These are phyloP conservation scores for Eumacrocentrus americanus DNA, from an alignment of 2,888 invertebrate species.

Conservation along the genomic window DNA sequence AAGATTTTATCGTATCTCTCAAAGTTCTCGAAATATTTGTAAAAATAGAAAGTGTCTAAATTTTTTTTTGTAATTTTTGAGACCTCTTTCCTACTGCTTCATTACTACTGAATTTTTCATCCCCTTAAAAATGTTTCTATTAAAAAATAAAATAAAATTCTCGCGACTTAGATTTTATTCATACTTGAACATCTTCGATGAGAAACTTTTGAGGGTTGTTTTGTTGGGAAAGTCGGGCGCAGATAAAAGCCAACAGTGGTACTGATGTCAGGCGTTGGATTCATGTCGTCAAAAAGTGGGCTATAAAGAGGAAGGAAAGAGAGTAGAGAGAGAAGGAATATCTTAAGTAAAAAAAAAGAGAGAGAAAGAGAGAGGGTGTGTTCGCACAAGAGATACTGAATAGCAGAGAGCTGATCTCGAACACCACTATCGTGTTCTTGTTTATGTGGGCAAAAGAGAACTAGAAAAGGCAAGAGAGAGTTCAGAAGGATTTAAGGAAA, in stretches of 20 bases:
- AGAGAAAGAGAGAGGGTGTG: background rate
- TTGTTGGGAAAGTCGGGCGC: background rate
- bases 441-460: background rate
- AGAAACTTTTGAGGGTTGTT: slow-evolving; percentile 2
- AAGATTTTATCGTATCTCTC: too few relatives aligned
- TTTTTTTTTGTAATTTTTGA: too few relatives aligned
- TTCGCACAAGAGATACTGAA: too few relatives aligned
- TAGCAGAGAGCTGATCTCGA: too few relatives aligned
- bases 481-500: too few relatives aligned
- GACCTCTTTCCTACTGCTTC: too few relatives aligned
- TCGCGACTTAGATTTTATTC: background rate
- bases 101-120: too few relatives aligned
- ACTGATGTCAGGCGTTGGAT: slow-evolving; percentile 6
- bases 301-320: slow-evolving; percentile 1
- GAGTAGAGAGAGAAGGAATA: background rate
- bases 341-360: background rate
- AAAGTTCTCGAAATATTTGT: too few relatives aligned
- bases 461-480: background rate
- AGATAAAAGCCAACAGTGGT: slow-evolving; percentile 5
- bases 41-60: too few relatives aligned
- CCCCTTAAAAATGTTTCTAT: too few relatives aligned
- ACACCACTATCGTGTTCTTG: slow-evolving; percentile 2
- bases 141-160: background rate
- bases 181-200: background rate
- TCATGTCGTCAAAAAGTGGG: slow-evolving; percentile 13